Evolutionary conservation across 2,113 vertebrate genomes (phyloP), one percentile per base, ranked within the genome.

Genomic region (Prunella fulvescens): DNA sequence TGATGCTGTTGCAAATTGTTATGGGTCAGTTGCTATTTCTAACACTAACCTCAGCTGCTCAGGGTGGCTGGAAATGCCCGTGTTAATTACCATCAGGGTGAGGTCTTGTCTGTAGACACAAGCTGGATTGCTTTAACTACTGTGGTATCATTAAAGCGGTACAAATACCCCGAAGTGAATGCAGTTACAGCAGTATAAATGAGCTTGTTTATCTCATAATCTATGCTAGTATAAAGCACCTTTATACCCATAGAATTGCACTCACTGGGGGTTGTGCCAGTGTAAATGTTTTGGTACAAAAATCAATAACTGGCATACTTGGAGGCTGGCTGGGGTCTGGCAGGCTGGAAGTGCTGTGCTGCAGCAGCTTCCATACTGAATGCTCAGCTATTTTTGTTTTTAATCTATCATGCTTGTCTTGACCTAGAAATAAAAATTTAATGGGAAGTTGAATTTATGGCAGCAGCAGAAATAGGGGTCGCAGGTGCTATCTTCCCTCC

Each of bases 211-310:
- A 88, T 78, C 82, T 88, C 80, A 45, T 93, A 81, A 95, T 91
- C 77, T 92, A 24, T 74, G 83, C 85, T 45, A 14, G 64, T 60
- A 82, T 90, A 92, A 95, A 90, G 88, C 90, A 96, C 90, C 92
- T 95, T 96, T 92, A 88, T 93, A 39, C 56, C 56, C 72, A 37
- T 70, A 42, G 35, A 94, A 94, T 73, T 83, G 57, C 72, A 22
- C n/a, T 78, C 48, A 7, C 69, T 78, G 31, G 37, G 44, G 71
- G 48, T 74, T 94, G 72, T 95, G 92, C 94, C 90, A 86, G 60
- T 48, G 53, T 92, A 96, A 94, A 95, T 86, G 80, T 88, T 96
- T 90, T 92, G 93, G 88, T 95, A 90, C 56, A 14, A 44, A 93
- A 93, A 88, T 86, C 92, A 74, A 6, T 96, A 88, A 93, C 51